Base-by-base conservation (phyloP, 2,113 vertebrate genomes). In the Malaclemys terrapin region DNA sequence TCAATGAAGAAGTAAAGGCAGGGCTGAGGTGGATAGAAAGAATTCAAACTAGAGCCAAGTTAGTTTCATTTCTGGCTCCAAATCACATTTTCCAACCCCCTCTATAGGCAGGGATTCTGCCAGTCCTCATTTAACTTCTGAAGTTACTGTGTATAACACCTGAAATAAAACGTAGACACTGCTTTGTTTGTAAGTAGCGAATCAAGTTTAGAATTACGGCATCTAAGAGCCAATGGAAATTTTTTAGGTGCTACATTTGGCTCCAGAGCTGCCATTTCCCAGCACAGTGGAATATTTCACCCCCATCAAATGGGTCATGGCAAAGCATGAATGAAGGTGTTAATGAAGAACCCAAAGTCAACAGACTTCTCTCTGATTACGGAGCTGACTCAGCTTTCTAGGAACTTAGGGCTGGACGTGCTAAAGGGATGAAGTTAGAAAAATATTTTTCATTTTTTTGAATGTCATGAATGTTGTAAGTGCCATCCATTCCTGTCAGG, bases 201-300 rank as follows among this genome's bases (percentile, higher is more conserved):
- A 79, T 95, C 84, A 75, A 11, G 82, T 95, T 97, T 95, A 96
- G 93, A 95, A 94, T 89, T 87, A 90, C 56, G 78, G 65, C 87
- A 91, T 84, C 81, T 95, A 50, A 45, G 80, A 96, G 95, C 95
- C 91, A 97, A 95, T 85, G 76, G 95, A 96, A 95, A 95, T 95
- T 93, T 94, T 97, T 78, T 94, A 96, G 92, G 92, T 95, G 97
- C 91, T 95, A 95, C 91, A 96, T 93, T 97, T 98, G 97, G 95
- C 97, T 94, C 84, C 1, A 0, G 87, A 96, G 87, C 86, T 97
- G 94, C 95, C 72, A 57, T 91, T 98, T 98, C 96, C 96, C 97
- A 97, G 97, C 96, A 96, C 89, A 93, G 89, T 54, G 89, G 92
- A 97, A 92, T 83, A 92, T 88, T 91, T 98, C 90, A 94, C 87